Conservation (phyloP, 2,797 vertebrate genomes). For the Acanthornis magna region DNA sequence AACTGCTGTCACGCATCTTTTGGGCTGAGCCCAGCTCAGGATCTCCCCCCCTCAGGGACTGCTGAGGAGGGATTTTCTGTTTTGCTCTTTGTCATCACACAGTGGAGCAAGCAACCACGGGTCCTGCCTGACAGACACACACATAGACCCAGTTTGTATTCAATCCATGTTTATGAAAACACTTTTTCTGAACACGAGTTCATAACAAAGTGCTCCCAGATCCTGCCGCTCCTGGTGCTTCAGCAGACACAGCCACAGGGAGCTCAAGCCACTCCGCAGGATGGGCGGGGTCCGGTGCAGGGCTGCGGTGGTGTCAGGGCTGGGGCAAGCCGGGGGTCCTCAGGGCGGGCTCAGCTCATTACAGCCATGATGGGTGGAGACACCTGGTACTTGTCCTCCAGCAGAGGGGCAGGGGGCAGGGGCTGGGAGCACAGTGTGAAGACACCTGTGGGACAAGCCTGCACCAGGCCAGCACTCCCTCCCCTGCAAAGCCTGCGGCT, state of each 20-base stretch:
- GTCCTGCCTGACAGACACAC: fast-evolving
- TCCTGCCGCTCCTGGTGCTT: background rate
- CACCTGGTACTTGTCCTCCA: fast-evolving
- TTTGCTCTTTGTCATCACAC: background rate
- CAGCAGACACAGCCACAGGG: fast-evolving
- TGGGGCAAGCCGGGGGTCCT: background rate
- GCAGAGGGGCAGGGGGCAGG: background rate
- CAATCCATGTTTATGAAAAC: slow-evolving; percentile 17
- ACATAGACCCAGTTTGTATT: background rate
- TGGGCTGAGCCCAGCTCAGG: background rate
- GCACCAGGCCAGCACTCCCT: background rate
- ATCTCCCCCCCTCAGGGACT: background rate
- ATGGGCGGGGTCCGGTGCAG: background rate
- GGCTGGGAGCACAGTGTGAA: too few species aligned
- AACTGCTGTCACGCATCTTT: background rate
- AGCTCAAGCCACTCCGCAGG: too few species aligned
- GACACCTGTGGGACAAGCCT: background rate
- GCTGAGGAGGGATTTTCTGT: background rate
- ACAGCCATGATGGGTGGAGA: fast-evolving
- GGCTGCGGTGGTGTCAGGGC: background rate
- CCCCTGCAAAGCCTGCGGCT: fast-evolving
- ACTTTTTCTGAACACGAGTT: background rate
- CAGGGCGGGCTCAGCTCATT: background rate
- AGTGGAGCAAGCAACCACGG: fast-evolving
- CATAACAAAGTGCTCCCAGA: background rate